Conservation (phyloP, 2,888 invertebrate species). For the Noctua pronuba region DNA sequence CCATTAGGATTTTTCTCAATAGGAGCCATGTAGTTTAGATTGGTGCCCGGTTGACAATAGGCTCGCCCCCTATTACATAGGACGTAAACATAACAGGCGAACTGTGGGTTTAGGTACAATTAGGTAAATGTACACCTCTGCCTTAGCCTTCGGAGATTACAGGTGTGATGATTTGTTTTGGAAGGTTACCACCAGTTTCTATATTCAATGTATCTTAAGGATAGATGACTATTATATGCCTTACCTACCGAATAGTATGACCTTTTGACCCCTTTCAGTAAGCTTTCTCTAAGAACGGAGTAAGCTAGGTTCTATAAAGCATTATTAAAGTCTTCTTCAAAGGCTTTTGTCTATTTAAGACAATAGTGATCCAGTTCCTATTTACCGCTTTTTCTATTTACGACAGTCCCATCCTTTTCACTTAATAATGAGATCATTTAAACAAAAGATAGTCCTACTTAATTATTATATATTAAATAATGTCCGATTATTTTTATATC, state of each 20-base stretch:
- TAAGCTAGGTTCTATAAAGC: not conserved
- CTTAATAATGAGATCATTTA: not conserved
- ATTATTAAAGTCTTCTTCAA: constrained; percentile 23
- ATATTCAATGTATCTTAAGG: no score
- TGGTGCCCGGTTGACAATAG: no score
- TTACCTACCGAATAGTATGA: constrained; percentile 2
- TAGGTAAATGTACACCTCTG: no score
- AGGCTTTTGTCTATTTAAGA: constrained; percentile 34
- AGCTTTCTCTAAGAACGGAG: not conserved
- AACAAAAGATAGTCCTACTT: constrained; percentile 18
- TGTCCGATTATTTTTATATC: not conserved
- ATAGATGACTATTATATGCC: no score
- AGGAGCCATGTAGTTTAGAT: no score
- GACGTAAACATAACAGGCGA: no score
- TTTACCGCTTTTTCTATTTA: constrained; percentile 15
- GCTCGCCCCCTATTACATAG: no score
- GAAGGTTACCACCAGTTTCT: no score
- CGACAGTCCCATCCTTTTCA: constrained; percentile 7
- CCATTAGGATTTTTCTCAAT: no score
- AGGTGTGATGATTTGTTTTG: no score
- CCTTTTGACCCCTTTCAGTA: constrained; percentile 16
- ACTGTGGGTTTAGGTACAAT: no score
- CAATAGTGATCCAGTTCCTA: constrained; percentile 3
- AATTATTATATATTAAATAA: constrained; percentile 15
- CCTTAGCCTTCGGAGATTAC: no score